phyloP scores from a whole-genome alignment of 2,888 invertebrate genomes.

The Ptilodon capucinus region DNA sequence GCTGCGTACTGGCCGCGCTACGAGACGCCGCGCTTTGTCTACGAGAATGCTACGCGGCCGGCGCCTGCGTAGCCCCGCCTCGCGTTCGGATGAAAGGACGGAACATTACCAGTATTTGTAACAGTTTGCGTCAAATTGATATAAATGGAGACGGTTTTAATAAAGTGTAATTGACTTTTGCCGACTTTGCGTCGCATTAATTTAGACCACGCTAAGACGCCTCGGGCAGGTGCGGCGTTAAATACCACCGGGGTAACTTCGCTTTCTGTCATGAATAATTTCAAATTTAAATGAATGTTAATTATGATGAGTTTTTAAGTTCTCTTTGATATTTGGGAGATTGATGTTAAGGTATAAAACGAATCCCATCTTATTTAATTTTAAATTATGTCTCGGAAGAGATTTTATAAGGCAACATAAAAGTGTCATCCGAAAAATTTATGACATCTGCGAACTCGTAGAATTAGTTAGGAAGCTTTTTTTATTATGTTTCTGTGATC shows the following conservation, averaged over 20 bases:
- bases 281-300: conserved; percentile 78
- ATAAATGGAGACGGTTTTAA: conserved; percentile 83
- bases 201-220: conserved; percentile 80
- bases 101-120: conserved; percentile 83
- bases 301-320: conserved; percentile 74
- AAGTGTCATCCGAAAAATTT: conserved; percentile 1
- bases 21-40: conserved; percentile 35
- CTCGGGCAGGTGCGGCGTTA: conserved; percentile 78
- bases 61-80: conserved; percentile 81
- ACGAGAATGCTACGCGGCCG: conserved; percentile 48
- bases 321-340: conserved; percentile 51
- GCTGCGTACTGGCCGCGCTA: conserved; percentile 33
- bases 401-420: background rate
- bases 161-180: conserved; percentile 83
- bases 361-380: conserved; percentile 20
- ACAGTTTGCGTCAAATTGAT: conserved; percentile 83
- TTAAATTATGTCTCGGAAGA: conserved; percentile 1
- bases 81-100: conserved; percentile 76
- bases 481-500: background rate
- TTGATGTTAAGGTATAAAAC: conserved; percentile 44
- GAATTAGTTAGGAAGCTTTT: conserved; percentile 13
- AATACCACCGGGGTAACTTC: conserved; percentile 72
- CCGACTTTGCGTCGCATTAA: conserved; percentile 81
- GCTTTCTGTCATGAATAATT: conserved; percentile 74
- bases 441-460: background rate